Evolutionary conservation across 2,113 vertebrate genomes (phyloP).

Genomic region (Atlantisia rogersi): DNA sequence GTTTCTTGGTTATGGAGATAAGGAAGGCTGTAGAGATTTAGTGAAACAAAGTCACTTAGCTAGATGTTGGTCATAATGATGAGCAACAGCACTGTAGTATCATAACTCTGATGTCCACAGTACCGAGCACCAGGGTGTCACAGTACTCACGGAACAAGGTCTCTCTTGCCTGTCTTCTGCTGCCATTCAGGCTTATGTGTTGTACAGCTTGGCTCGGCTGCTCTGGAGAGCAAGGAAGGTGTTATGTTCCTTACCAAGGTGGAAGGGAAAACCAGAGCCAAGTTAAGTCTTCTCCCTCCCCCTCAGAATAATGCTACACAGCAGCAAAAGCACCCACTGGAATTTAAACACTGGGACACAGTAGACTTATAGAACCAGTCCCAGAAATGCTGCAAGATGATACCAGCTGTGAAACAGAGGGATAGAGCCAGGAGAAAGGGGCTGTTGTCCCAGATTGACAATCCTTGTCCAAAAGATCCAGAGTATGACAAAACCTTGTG

Average conservation of each 20-base stretch:
- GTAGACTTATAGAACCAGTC: background rate
- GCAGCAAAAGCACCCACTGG: background rate
- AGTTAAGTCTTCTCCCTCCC: background rate
- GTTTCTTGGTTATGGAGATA: slow-evolving; percentile 8
- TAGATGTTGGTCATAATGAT: background rate
- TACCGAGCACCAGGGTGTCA: background rate
- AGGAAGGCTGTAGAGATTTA: background rate
- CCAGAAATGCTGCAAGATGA: background rate
- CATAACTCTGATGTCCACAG: background rate
- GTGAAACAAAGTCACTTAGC: slow-evolving; percentile 39
- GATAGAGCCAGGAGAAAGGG: background rate
- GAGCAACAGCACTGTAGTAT: background rate
- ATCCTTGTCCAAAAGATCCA: background rate
- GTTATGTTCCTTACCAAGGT: background rate
- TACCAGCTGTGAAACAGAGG: background rate
- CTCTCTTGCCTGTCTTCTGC: background rate
- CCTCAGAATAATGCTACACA: background rate
- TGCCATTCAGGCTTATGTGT: rapidly evolving
- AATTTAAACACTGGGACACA: background rate
- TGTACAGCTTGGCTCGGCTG: rapidly evolving
- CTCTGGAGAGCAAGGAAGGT: background rate
- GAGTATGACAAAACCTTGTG: background rate
- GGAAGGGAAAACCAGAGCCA: background rate
- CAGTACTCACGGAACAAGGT: rapidly evolving
- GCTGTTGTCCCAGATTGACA: background rate